Percentiles rank a stretch among this genome's conserved stretches.
Conservation (phyloP, 2,797 vertebrate species). For the Peromyscus nudipes region DNA sequence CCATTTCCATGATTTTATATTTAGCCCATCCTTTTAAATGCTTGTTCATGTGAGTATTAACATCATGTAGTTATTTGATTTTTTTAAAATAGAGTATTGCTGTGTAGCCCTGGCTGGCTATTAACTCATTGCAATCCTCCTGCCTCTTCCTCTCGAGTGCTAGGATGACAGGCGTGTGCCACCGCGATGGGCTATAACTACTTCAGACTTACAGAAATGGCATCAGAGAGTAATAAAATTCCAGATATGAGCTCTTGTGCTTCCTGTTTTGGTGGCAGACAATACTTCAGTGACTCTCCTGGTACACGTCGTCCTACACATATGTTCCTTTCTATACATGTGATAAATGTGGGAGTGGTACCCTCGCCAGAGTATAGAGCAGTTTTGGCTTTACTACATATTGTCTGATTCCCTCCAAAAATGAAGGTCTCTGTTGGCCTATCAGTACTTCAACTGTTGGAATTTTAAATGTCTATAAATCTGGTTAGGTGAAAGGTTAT, state of each 20-base stretch:
- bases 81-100: not conserved
- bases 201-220: slow-evolving; percentile 45
- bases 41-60: not conserved
- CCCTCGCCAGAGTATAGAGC: not conserved
- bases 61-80: not conserved
- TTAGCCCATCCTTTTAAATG: not conserved
- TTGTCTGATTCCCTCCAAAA: not conserved
- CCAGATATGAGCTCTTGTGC: slow-evolving; percentile 31
- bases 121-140: not conserved
- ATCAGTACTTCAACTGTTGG: not conserved
- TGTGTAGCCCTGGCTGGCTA: not conserved
- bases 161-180: not conserved
- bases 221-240: not conserved
- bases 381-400: not conserved
- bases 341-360: not conserved
- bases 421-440: not conserved
- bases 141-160: not conserved
- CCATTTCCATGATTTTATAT: not conserved
- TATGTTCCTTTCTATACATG: not conserved
- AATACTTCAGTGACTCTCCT: not conserved
- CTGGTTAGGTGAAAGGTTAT: not conserved
- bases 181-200: not conserved
- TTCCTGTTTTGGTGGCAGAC: slow-evolving; percentile 22
- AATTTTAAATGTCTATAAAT: not conserved
- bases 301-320: not conserved